Evolutionary conservation across 2,888 invertebrate genomes (phyloP).

Genomic region (Tromatobia lineatoria): DNA sequence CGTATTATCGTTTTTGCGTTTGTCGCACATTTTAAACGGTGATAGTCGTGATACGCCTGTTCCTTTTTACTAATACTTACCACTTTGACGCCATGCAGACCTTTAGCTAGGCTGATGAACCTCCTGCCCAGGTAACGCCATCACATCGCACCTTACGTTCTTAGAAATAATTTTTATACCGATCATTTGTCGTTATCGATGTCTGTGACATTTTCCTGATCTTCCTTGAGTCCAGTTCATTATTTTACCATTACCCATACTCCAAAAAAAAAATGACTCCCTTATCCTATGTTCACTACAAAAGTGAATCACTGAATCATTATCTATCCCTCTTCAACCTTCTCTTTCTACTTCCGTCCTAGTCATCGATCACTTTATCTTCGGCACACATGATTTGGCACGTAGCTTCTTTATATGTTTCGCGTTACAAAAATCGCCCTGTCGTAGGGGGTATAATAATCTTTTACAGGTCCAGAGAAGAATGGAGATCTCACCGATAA

Average conservation of each 20-base stretch:
- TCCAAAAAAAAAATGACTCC: conserved; percentile 50
- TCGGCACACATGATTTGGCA: conserved; percentile 66
- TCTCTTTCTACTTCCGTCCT: conserved; percentile 6
- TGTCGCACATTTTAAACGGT: conserved; percentile 67
- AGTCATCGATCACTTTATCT: conserved; percentile 50
- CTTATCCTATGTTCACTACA: not conserved
- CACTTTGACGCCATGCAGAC: conserved; percentile 88
- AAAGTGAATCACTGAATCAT: not conserved
- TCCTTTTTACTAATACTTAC: conserved; percentile 84
- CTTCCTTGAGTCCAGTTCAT: conserved; percentile 42
- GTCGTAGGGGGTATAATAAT: conserved; percentile 16
- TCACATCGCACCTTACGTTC: conserved; percentile 84
- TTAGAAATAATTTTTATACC: conserved; percentile 73
- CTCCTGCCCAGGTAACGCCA: conserved; percentile 95
- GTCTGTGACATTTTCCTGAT: not conserved
- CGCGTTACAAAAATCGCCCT: conserved; percentile 38
- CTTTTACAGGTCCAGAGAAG: conserved; percentile 52
- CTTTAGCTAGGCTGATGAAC: conserved; percentile 97
- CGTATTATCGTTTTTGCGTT: conserved; percentile 64
- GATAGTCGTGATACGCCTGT: conserved; percentile 76
- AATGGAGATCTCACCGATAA: conserved; percentile 24
- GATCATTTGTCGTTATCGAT: conserved; percentile 62
- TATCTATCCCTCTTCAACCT: not conserved
- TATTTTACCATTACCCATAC: conserved; percentile 33
- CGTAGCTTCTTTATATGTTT: conserved; percentile 65